These are phyloP conservation scores for Orestias chungarensis DNA, from an alignment of 2,797 vertebrate species.

Conservation along the genomic window DNA sequence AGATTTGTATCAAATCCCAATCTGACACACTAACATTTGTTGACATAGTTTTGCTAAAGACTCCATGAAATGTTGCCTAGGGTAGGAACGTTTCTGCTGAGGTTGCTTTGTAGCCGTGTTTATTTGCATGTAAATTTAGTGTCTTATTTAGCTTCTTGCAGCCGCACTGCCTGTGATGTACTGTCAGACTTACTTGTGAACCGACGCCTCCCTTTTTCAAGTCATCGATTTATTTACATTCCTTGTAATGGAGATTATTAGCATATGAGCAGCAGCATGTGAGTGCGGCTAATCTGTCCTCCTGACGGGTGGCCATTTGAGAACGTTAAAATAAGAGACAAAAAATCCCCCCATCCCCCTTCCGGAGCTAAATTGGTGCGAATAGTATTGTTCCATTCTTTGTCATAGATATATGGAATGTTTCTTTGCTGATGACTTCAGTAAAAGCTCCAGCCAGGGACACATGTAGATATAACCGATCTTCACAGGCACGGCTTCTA, in stretches of 20 bases:
- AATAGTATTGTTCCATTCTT: conserved; percentile 72
- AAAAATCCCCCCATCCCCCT: conserved; percentile 39
- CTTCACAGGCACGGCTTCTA: conserved; percentile 60
- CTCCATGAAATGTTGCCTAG: no score
- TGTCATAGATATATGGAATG: conserved; percentile 73
- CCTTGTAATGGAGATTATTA: conserved; percentile 70
- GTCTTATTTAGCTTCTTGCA: conserved; percentile 40
- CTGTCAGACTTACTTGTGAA: conserved; percentile 43
- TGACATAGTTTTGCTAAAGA: neutral
- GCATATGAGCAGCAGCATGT: conserved; percentile 56
- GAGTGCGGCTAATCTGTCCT: conserved; percentile 61
- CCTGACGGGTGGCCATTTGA: conserved; percentile 66
- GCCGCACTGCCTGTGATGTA: conserved; percentile 16
- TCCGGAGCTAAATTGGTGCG: conserved; percentile 67
- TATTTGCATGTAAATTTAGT: conserved; percentile 41
- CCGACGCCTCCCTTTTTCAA: conserved; percentile 20
- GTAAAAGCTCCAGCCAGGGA: conserved; percentile 69
- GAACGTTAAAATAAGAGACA: conserved; percentile 60
- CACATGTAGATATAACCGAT: conserved; percentile 69
- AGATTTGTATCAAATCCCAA: neutral
- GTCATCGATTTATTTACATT: conserved; percentile 31
- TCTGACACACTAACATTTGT: neutral
- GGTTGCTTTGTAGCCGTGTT: conserved; percentile 10
- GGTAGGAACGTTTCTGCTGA: neutral
- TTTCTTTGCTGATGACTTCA: conserved; percentile 70